Conservation (phyloP, 2,113 vertebrate genomes). For the Poeciliopsis occidentalis region DNA sequence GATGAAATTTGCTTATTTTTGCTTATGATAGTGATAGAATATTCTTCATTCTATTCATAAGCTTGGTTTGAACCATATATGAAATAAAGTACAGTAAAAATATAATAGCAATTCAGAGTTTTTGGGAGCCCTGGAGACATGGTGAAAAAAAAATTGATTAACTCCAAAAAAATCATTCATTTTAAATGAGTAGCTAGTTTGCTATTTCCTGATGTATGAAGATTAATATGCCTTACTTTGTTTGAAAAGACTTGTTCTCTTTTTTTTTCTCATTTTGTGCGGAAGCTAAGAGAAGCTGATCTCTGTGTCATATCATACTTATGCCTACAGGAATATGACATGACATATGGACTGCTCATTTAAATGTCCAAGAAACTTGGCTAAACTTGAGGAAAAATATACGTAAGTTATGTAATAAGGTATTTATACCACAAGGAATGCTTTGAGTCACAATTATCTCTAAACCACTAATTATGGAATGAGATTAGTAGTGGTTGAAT, state of each 20-base stretch:
- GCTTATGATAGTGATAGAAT: not conserved
- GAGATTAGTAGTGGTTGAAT: not conserved
- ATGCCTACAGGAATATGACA: not conserved
- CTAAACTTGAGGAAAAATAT: not conserved
- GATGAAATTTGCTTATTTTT: not conserved
- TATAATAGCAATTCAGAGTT: no score
- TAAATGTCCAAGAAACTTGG: no score
- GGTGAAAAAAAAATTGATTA: no score
- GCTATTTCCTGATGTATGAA: not conserved
- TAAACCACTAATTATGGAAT: not conserved
- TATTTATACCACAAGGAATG: not conserved
- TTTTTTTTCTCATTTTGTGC: not conserved
- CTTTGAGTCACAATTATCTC: not conserved
- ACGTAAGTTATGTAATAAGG: not conserved
- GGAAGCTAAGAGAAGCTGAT: not conserved
- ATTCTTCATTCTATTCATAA: not conserved
- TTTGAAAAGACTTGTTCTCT: not conserved
- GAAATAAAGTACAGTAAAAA: no score
- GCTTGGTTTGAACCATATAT: no score
- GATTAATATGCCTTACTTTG: not conserved
- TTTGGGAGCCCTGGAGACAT: no score
- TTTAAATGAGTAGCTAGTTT: not conserved
- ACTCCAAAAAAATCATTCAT: no score
- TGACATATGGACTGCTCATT: no score
- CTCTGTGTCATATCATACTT: not conserved